These are phyloP conservation scores for Mesembrinibis cayennensis DNA, from an alignment of 2,113 vertebrate genomes.

Conservation along the genomic window DNA sequence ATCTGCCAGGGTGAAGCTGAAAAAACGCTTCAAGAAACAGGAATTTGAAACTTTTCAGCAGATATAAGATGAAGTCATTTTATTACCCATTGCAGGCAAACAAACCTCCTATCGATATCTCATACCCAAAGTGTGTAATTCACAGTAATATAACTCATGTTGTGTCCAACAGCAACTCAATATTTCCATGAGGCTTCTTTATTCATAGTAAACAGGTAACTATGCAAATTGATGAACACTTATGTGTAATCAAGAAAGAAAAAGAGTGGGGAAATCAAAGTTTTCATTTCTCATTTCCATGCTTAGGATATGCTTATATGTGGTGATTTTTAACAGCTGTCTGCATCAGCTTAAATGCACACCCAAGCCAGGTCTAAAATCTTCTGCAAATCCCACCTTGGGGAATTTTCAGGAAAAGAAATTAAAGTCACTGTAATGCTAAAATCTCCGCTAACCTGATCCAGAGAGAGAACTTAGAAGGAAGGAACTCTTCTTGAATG, in stretches of 20 bases:
- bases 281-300: background rate
- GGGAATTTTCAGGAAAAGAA: background rate
- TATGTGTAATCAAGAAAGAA: background rate
- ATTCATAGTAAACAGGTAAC: background rate
- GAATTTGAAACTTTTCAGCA: background rate
- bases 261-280: background rate
- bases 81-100: background rate
- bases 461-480: background rate
- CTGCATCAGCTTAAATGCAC: background rate
- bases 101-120: background rate
- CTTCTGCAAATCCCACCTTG: background rate
- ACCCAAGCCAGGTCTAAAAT: background rate
- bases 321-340: constrained; percentile 3
- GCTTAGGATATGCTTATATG: background rate
- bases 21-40: background rate
- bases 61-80: background rate
- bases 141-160: background rate
- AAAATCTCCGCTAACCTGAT: background rate
- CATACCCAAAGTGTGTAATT: background rate
- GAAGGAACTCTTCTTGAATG: background rate
- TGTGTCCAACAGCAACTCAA: background rate
- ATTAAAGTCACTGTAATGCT: background rate
- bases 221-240: background rate
- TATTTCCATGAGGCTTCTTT: background rate
- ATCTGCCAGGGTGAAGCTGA: background rate